Percentiles rank a stretch among this genome's conserved stretches.
phyloP scores from a whole-genome alignment of 2,797 vertebrate species.

The Atherinosoma microstoma region DNA sequence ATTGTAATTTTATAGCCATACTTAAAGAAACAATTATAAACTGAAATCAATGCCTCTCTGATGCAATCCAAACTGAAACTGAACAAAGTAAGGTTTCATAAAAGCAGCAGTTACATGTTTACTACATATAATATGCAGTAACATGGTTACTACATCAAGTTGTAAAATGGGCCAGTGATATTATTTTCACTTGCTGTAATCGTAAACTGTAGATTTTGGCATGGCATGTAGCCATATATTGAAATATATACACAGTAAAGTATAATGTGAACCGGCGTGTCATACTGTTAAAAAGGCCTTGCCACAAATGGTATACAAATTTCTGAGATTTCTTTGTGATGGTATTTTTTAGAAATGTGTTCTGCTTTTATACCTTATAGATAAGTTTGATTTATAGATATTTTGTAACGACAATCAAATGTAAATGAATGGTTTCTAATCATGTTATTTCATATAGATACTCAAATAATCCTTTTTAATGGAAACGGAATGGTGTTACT shows the following conservation, averaged over 20 bases:
- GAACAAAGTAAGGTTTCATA: slow-evolving; percentile 33
- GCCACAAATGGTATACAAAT: slow-evolving; percentile 68
- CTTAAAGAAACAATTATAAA: slow-evolving; percentile 40
- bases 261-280: slow-evolving; percentile 76
- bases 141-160: slow-evolving; percentile 38
- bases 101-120: slow-evolving; percentile 15
- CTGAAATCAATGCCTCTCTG: slow-evolving; percentile 43
- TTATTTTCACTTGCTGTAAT: slow-evolving; percentile 62
- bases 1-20: slow-evolving; percentile 62
- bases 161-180: slow-evolving; percentile 45
- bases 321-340: slow-evolving; percentile 79
- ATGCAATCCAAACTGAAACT: slow-evolving; percentile 27
- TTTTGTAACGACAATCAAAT: slow-evolving; percentile 87
- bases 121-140: neutral
- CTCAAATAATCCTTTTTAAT: slow-evolving; percentile 77
- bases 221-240: slow-evolving; percentile 80
- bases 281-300: slow-evolving; percentile 73
- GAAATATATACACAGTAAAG: slow-evolving; percentile 70
- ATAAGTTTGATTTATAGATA: slow-evolving; percentile 83
- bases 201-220: slow-evolving; percentile 73
- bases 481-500: slow-evolving; percentile 65
- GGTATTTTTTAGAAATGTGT: slow-evolving; percentile 80
- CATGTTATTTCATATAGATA: slow-evolving; percentile 73
- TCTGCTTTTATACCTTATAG: slow-evolving; percentile 83
- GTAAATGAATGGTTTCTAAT: slow-evolving; percentile 85